Base-by-base conservation (phyloP, 1,140 invertebrate species). In the Pristionchus pacificus region DNA sequence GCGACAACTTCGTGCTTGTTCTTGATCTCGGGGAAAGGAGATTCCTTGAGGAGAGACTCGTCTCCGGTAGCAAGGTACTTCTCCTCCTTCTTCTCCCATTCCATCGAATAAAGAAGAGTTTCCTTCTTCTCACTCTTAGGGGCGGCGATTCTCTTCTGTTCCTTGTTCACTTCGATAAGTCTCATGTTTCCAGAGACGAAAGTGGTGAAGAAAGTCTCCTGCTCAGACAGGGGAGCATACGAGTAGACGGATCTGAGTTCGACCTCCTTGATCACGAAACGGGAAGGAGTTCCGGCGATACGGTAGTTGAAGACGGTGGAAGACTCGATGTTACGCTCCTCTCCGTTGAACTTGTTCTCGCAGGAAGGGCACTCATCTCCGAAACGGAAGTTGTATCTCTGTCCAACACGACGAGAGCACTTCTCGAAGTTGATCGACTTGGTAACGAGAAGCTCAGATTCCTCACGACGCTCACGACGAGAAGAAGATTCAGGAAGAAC, bases 1-100 rank as follows among this genome's bases (percentile, higher is more conserved):
- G 38, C 19, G 63, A 77, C 49, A 27, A 65, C 30, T 59, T 72
- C 60, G 33, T 65, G 33, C 66, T 74, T 78, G 66, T 77, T 68
- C n/a, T 65, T 25, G n/a, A 76, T 73, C 10, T 28, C 58, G 25
- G 38, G 33, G 57, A 66, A 70, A 27, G 72, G 75, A 66, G 67
- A 57, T 13, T 65, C 33, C 25, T 60, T 32, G 61, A 57, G 49
- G 30, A 73, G 67, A 24, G 58, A 74, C 32, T 75, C 69, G 55
- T 79, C 74, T 68, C 77, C 77, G 33, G 69, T 70, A 65, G 65
- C 60, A 70, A 72, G 79, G 68, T 77, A 81, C 29, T 80, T 77
- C 58, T 81, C 72, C 70, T 71, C 71, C 24, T 38, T 70, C 24
- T 59, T 32, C 25, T 79, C 79, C 32, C 60, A 66, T 33, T 81